Evolutionary conservation across 1,140 invertebrate species (phyloP), one percentile per base, ranked within the genome.

Genomic region (Dendrolimus punctatus): DNA sequence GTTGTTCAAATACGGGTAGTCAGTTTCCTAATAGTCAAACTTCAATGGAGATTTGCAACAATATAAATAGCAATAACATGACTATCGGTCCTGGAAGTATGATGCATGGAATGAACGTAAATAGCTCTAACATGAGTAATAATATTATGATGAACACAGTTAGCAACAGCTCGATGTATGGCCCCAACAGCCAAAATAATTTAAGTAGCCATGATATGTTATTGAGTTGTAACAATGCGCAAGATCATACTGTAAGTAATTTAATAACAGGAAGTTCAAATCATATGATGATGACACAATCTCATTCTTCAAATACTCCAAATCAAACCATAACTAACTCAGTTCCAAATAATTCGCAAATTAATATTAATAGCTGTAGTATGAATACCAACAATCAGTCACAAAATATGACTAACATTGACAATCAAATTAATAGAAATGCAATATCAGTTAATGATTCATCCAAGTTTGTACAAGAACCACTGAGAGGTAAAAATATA

Each of bases 261-360:
- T 60, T 83, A 5, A 76, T 85, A 60, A 53, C 76, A 4, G 60
- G 62, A 37, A 73, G 72, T 51, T 57, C 70, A 9, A 82, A 78
- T 68, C 78, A 85, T 48, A 82, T 85, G 77, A 80, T 86, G 71
- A 75, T 85, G 51, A 85, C 78, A n/a, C 71, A 80, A 56, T 9
- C 71, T 10, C 78, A 79, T 55, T 43, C 58, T 36, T 74, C 66
- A 52, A 66, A 60, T 46, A 76, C 69, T 53, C 76, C 76, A 65
- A 83, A 73, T 52, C 77, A 77, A 56, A 73, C 80, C 38, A 50
- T 82, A 40, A 67, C 50, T 47, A 63, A 55, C 49, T 74, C 72
- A 68, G 68, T 77, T 39, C 46, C 66, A 46, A 80, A 63, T 49
- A 84, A 69, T 51, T 51, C 70, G 8, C 83, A 82, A 72, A 77